phyloP scores from a whole-genome alignment of 2,797 vertebrate species.

The Astyanax mexicanus region DNA sequence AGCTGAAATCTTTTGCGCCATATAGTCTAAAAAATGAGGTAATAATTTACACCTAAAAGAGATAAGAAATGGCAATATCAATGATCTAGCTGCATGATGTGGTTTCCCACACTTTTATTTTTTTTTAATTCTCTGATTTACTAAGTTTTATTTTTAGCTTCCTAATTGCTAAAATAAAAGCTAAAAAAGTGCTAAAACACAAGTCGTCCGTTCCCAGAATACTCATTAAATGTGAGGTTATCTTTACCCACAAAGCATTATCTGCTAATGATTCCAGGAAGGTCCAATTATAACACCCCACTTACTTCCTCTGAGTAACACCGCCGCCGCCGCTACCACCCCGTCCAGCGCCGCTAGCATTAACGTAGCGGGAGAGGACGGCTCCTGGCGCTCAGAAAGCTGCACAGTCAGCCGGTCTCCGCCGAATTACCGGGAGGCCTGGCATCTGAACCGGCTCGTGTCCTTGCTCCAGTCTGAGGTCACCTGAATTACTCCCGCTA shows the following conservation, averaged over 20 bases:
- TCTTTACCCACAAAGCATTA: background rate
- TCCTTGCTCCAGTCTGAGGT: slow-evolving; percentile 36
- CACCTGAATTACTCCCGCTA: slow-evolving; percentile 46
- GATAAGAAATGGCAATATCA: no score
- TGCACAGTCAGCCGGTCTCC: background rate
- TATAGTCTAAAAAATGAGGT: no score
- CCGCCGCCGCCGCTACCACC: background rate
- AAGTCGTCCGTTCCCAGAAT: no score
- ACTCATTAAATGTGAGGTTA: no score
- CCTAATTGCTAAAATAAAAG: no score
- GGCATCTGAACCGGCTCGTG: slow-evolving; percentile 9
- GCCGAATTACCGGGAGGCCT: background rate
- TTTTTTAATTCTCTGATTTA: no score
- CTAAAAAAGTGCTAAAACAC: no score
- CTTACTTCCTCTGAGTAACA: slow-evolving; percentile 5
- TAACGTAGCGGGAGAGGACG: background rate
- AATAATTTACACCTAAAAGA: no score
- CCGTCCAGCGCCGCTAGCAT: background rate
- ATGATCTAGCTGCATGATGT: no score
- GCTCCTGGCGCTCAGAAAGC: background rate
- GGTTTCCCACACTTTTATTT: no score
- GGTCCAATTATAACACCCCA: slow-evolving; percentile 6
- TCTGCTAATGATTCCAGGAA: background rate
- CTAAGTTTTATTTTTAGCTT: no score
- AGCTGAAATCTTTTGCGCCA: no score